These are phyloP conservation scores for Chionis minor DNA, from an alignment of 2,113 vertebrate genomes.

Conservation along the genomic window DNA sequence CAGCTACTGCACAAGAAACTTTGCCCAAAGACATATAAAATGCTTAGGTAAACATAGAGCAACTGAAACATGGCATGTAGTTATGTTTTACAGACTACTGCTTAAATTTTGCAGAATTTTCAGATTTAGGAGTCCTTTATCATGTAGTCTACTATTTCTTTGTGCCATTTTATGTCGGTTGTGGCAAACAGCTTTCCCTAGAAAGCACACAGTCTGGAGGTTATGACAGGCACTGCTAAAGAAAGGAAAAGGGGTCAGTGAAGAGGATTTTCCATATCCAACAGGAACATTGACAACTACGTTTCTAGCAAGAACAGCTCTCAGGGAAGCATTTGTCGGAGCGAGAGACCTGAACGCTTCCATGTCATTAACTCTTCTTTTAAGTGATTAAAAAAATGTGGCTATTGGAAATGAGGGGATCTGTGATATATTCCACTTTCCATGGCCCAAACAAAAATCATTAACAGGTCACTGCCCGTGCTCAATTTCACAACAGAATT, in stretches of 20 bases:
- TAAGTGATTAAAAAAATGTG: not conserved
- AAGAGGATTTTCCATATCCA: not conserved
- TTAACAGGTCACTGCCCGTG: not conserved
- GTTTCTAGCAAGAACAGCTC: not conserved
- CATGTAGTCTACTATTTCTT: too few relatives aligned
- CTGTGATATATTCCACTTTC: not conserved
- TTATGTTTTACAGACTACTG: too few relatives aligned
- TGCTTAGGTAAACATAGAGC: too few relatives aligned
- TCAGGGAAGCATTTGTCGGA: not conserved
- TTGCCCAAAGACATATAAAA: too few relatives aligned
- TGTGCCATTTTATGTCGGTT: too few relatives aligned
- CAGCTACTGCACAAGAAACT: too few relatives aligned
- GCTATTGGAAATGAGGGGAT: not conserved
- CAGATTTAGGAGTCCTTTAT: too few relatives aligned
- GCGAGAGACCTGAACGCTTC: not conserved
- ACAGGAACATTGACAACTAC: not conserved
- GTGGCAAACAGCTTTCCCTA: too few relatives aligned
- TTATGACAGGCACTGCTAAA: too few relatives aligned
- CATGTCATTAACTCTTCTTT: not conserved
- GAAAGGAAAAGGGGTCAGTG: not conserved
- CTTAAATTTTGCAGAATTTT: too few relatives aligned
- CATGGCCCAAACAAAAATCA: not conserved
- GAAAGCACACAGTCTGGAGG: too few relatives aligned
- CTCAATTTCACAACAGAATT: not conserved
- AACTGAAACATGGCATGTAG: too few relatives aligned